Conservation (phyloP, 2,888 invertebrate species). For the Phortica magna region DNA sequence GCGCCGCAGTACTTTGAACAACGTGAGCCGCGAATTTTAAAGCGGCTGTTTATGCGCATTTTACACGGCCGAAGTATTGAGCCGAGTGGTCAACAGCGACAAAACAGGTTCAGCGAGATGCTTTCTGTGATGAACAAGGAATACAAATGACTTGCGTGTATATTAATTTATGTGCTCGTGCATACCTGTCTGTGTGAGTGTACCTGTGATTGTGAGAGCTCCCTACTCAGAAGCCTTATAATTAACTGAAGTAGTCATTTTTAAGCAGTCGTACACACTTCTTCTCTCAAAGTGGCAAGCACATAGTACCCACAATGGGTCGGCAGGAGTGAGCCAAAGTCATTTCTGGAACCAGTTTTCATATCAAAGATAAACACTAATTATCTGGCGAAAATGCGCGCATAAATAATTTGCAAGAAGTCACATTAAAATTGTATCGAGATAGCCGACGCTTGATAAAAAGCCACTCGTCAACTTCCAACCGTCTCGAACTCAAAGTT, state of each 20-base stretch:
- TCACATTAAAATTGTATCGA: conserved; percentile 74
- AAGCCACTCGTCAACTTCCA: conserved; percentile 30
- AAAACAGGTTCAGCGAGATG: conserved; percentile 26
- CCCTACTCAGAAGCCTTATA: conserved; percentile 75
- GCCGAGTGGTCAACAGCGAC: background rate
- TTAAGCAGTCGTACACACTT: conserved; percentile 57
- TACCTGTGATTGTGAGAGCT: conserved; percentile 49
- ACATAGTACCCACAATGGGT: background rate
- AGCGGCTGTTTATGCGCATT: conserved; percentile 61
- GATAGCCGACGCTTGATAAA: conserved; percentile 67
- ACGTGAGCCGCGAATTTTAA: background rate
- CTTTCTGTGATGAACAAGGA: background rate
- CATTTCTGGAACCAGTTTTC: conserved; percentile 54
- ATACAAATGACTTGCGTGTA: conserved; percentile 26
- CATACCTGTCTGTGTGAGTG: conserved; percentile 49
- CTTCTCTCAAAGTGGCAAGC: background rate
- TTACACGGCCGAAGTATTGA: conserved; percentile 53
- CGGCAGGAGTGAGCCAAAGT: background rate
- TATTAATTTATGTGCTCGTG: conserved; percentile 70
- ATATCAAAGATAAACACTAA: conserved; percentile 77
- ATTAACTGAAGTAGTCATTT: conserved; percentile 76
- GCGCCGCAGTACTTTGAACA: background rate
- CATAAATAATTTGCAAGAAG: conserved; percentile 75
- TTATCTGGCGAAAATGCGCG: conserved; percentile 74
- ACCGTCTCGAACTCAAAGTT: conserved; percentile 9